phyloP scores from a whole-genome alignment of 2,797 vertebrate genomes.

The Coluber constrictor region DNA sequence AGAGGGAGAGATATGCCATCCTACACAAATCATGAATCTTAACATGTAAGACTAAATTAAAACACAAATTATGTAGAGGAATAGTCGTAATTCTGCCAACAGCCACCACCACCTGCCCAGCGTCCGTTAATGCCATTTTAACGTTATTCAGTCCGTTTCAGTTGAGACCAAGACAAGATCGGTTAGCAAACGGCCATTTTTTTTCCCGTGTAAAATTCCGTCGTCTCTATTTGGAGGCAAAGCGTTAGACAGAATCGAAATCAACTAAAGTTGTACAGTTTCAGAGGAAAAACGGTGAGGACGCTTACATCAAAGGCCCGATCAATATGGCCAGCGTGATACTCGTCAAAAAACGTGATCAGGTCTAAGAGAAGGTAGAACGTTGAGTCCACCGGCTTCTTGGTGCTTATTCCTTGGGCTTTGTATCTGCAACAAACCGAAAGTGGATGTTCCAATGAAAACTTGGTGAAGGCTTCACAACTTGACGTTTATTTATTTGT shows the following conservation, averaged over 20 bases:
- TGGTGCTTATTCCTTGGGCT: slow-evolving; percentile 84
- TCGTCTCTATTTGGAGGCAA: neutral
- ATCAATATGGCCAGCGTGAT: slow-evolving; percentile 91
- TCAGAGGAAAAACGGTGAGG: neutral
- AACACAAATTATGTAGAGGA: neutral
- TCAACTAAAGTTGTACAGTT: neutral
- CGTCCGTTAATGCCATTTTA: neutral
- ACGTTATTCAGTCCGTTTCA: neutral
- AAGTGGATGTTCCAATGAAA: slow-evolving; percentile 8
- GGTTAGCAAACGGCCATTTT: too few species aligned
- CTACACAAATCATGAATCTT: neutral
- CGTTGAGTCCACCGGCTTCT: slow-evolving; percentile 88
- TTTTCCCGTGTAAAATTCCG: neutral
- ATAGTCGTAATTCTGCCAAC: neutral
- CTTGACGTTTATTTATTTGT: neutral
- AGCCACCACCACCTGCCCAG: neutral
- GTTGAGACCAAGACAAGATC: too few species aligned
- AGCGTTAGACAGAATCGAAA: neutral
- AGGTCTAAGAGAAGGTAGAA: slow-evolving; percentile 97
- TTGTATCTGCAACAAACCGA: slow-evolving; percentile 80
- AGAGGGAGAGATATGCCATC: too few species aligned
- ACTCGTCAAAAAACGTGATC: slow-evolving; percentile 96
- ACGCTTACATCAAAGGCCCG: slow-evolving; percentile 91
- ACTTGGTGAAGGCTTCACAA: neutral
- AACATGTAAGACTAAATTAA: neutral